These are phyloP conservation scores for Zaprionus vittiger DNA, from an alignment of 1,140 invertebrate genomes.

Conservation along the genomic window DNA sequence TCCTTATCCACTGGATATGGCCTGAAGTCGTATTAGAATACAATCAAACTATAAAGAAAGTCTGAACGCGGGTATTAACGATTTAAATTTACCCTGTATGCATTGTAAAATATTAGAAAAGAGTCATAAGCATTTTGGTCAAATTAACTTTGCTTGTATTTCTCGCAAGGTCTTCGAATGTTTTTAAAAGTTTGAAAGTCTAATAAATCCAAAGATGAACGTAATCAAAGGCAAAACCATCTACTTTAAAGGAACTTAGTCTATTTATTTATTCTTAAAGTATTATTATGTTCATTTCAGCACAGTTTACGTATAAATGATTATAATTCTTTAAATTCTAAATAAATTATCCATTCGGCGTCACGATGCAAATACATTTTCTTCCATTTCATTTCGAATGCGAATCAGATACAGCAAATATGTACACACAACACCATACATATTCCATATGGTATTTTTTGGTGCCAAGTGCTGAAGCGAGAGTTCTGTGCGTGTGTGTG, in stretches of 20 bases:
- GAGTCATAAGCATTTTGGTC: too few species aligned
- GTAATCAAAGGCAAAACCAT: not conserved
- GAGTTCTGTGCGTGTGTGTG: not conserved
- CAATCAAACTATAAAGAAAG: not conserved
- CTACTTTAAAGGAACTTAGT: not conserved
- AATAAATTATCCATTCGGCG: not conserved
- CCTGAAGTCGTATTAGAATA: constrained; percentile 4
- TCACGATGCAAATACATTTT: not conserved
- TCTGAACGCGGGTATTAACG: not conserved
- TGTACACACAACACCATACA: not conserved
- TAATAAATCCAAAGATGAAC: not conserved
- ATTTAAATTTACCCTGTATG: not conserved
- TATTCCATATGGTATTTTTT: constrained; percentile 1
- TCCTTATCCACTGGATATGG: not conserved
- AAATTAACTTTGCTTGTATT: too few species aligned
- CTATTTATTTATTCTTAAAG: too few species aligned
- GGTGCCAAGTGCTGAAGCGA: not conserved
- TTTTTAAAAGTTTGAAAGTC: not conserved
- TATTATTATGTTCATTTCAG: not conserved
- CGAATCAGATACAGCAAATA: not conserved
- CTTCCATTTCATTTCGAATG: not conserved
- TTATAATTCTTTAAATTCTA: not conserved
- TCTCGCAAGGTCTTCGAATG: too few species aligned
- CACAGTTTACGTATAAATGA: not conserved
- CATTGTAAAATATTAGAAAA: not conserved